Conservation (phyloP, 2,797 vertebrate species). For the Characodon lateralis region DNA sequence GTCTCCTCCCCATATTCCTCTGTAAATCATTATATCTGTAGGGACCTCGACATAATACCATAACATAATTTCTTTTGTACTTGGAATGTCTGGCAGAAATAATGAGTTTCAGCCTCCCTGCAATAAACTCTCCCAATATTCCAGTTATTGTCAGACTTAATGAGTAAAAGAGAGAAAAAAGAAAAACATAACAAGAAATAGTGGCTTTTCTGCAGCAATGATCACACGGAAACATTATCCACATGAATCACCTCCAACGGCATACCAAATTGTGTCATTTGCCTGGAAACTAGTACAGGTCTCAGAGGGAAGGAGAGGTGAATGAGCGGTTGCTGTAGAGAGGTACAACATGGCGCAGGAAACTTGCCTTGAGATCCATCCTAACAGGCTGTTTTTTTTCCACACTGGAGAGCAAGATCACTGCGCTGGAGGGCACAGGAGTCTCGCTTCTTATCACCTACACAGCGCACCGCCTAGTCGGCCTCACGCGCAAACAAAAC, state of each 20-base stretch:
- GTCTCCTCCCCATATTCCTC: conserved; percentile 69
- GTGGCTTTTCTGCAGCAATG: conserved; percentile 74
- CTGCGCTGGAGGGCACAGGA: conserved; percentile 73
- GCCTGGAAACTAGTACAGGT: conserved; percentile 85
- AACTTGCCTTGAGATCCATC: conserved; percentile 80
- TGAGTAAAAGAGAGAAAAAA: conserved; percentile 69
- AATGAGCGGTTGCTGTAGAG: conserved; percentile 74
- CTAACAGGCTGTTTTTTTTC: conserved; percentile 63
- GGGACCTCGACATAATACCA: conserved; percentile 80
- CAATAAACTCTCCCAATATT: conserved; percentile 84
- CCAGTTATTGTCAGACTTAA: conserved; percentile 80
- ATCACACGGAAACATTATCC: conserved; percentile 84
- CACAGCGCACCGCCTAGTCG: conserved; percentile 76
- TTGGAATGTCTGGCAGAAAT: conserved; percentile 79
- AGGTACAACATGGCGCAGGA: conserved; percentile 75
- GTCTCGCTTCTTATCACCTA: conserved; percentile 77
- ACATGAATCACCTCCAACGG: conserved; percentile 79
- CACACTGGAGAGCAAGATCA: conserved; percentile 68
- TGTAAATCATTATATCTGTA: conserved; percentile 77
- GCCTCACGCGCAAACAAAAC: conserved; percentile 74
- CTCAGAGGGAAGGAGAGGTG: conserved; percentile 83
- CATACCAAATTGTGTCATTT: conserved; percentile 86
- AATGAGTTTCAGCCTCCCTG: conserved; percentile 81
- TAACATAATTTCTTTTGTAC: conserved; percentile 82
- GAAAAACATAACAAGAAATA: conserved; percentile 70